Evolutionary conservation across 2,797 vertebrate genomes (phyloP), one percentile per base, ranked within the genome.

Genomic region (Artibeus jamaicensis): DNA sequence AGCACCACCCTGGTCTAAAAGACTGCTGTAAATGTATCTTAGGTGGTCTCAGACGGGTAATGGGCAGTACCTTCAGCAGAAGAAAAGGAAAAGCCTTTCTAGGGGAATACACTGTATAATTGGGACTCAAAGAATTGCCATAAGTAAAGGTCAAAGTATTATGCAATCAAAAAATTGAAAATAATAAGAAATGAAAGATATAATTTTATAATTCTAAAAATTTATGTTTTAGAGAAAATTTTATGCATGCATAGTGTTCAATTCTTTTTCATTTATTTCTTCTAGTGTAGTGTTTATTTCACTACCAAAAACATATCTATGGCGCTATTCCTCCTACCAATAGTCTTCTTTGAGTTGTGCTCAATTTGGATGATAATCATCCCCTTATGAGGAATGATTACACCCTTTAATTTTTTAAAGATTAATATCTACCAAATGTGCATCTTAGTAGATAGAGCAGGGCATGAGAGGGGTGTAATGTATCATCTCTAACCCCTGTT

Each of bases 391-490:
- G 44, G 19, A n/a, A n/a, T n/a, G n/a, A n/a, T n/a, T n/a, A n/a
- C n/a, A n/a, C n/a, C n/a, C n/a, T n/a, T n/a, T 19, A 59, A 83
- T 76, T 93, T 96, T 87, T 65, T 26, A 8, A 32, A 44, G n/a
- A 90, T 86, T 96, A 92, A 65, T 79, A 89, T 84, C 34, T 86
- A 53, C 70, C 83, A 96, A 96, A 94, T 96, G 53, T 82, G 50
- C 83, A 95, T 93, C 86, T 95, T 59, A 93, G 21, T 81, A 83
- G 86, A 89, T 86, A 70, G 22, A 97, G 39, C 83, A 48, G n/a
- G 57, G 48, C 62, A 87, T 85, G 14, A 76, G 46, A 77, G 44
- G 24, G 62, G 39, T 71, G 21, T 95, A 92, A 92, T 79, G 3
- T 15, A 71, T 71, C 68, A 83, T 83, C 70, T 73, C 37, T 48